Percentiles rank a stretch among this genome's conserved stretches.
Evolutionary conservation across 1,140 invertebrate genomes (phyloP).

Genomic region (Bombus soroeensis): DNA sequence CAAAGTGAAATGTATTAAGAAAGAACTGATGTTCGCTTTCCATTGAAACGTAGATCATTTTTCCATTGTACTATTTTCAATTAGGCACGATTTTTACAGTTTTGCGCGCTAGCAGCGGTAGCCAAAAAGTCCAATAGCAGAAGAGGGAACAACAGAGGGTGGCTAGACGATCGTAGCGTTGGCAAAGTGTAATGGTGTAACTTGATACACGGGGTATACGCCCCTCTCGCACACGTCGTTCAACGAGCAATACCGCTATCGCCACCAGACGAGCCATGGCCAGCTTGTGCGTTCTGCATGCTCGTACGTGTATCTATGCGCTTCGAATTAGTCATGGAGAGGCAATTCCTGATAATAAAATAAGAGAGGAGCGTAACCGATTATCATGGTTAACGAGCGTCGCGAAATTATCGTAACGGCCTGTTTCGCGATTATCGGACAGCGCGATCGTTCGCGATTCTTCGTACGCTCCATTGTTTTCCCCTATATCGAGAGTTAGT

Average conservation of each 20-base stretch:
- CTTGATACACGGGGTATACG: conserved; percentile 79
- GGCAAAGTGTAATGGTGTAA: conserved; percentile 73
- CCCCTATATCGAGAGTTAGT: conserved; percentile 37
- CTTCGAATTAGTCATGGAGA: conserved; percentile 68
- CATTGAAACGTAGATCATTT: background rate
- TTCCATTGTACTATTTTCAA: background rate
- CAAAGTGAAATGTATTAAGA: too few species aligned
- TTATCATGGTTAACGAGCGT: conserved; percentile 64
- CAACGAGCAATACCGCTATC: conserved; percentile 66
- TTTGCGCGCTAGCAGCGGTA: background rate
- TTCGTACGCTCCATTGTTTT: conserved; percentile 62
- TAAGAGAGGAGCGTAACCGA: conserved; percentile 63
- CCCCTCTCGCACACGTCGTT: conserved; percentile 76
- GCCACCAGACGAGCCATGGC: conserved; percentile 64
- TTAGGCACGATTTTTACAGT: background rate
- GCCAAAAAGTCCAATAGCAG: conserved; percentile 36
- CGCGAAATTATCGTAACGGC: conserved; percentile 67
- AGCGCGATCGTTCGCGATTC: conserved; percentile 63
- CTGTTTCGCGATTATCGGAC: conserved; percentile 57
- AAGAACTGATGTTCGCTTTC: too few species aligned
- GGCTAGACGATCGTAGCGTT: conserved; percentile 73
- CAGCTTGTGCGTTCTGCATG: conserved; percentile 25
- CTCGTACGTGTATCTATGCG: conserved; percentile 29
- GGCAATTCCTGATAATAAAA: conserved; percentile 69
- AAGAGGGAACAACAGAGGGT: conserved; percentile 57